Base-by-base conservation (phyloP, 2,113 vertebrate genomes). In the Pao palembangensis region DNA sequence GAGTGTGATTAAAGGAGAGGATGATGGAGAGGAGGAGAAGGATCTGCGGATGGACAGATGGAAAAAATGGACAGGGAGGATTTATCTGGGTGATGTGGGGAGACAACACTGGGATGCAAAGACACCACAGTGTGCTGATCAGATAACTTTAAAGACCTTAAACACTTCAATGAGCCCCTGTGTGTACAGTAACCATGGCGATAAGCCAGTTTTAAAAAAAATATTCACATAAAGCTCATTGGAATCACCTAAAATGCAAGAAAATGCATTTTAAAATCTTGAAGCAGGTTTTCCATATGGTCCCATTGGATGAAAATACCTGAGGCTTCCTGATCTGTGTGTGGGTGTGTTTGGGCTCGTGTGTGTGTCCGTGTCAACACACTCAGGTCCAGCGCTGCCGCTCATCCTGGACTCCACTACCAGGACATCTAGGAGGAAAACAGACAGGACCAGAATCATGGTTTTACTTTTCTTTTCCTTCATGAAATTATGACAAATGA, bases 401-500 rank as follows among this genome's bases (percentile, higher is more conserved):
- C 54, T 69, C 67, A 64, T 77, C 38, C 53, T 42, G 60, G 73
- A 41, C 53, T 58, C 57, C 48, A n/a, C 46, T 6, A 11, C 47
- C 55, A 61, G 63, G 38, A 58, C 23, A 25, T 46, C 55, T n/a
- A 48, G 17, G 17, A 25, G 38, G 43, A 47, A 52, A 72, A 64
- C 23, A 64, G 4, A 15, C 16, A 56, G 21, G 48, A 38, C 16
- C 50, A 55, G 62, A 67, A 66, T 78, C 52, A 69, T 62, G 63
- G 67, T 67, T 83, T 87, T 85, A 75, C 58, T 61, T 76, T 71
- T 82, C n/a, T 28, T n/a, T 6, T n/a, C n/a, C n/a, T 73, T 75
- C 79, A 82, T 87, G 65, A 83, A 82, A 85, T 86, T 70, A 88
- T 76, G 67, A 57, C 59, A 64, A 8, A 31, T 31, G 8, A 8